These are phyloP conservation scores for Berghia stephanieae DNA, from an alignment of 1,140 invertebrate genomes.

Conservation along the genomic window DNA sequence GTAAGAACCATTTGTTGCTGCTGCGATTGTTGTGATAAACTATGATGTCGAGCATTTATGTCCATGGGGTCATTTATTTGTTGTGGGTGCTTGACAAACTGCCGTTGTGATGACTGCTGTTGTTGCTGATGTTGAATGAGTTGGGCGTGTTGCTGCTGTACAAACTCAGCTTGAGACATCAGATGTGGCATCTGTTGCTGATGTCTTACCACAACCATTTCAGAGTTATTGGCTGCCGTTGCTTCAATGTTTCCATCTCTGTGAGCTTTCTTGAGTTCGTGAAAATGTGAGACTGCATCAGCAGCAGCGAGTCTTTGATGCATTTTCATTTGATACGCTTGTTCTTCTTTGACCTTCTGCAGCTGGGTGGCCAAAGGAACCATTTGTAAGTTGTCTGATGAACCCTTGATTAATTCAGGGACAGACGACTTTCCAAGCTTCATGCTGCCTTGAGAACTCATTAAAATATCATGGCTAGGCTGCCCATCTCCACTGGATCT, in stretches of 20 bases:
- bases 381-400: constrained; percentile 19
- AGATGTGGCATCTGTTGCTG: constrained; percentile 16
- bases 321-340: constrained; percentile 25
- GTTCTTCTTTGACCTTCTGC: constrained; percentile 28
- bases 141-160: no score
- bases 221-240: neutral
- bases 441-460: neutral
- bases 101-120: no score
- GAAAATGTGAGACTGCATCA: neutral
- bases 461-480: neutral
- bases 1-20: no score
- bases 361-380: constrained; percentile 26
- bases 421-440: neutral
- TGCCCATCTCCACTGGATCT: constrained; percentile 8
- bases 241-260: no score
- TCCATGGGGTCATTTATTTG: no score
- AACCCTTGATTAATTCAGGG: constrained; percentile 9
- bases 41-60: no score
- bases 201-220: constrained; percentile 29
- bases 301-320: constrained; percentile 8
- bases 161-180: no score
- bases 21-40: no score
- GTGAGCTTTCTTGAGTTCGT: no score
- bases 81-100: no score
- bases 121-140: no score